Percentiles rank a stretch among this genome's conserved stretches.
Evolutionary conservation across 1,140 invertebrate species (phyloP).

Genomic region (Chelonus insularis): DNA sequence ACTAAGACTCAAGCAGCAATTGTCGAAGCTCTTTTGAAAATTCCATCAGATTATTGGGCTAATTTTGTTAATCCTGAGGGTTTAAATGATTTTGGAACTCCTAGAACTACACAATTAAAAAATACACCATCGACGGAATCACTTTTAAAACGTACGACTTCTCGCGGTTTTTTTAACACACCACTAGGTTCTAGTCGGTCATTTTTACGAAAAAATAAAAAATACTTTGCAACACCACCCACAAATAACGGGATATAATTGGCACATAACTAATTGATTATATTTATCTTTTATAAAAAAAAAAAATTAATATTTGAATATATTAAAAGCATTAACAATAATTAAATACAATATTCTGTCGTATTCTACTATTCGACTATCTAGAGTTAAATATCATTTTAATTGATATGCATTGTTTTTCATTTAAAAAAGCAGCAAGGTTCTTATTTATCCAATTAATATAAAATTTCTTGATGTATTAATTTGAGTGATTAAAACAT

Average conservation of each 20-base stretch:
- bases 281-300: not conserved
- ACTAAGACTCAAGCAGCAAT: constrained; percentile 67
- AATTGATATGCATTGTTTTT: no score
- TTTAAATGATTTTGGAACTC: constrained; percentile 41
- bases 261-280: no score
- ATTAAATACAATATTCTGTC: no score
- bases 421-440: no score
- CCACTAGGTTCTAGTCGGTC: constrained; percentile 52
- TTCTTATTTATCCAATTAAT: no score
- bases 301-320: not conserved
- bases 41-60: constrained; percentile 71
- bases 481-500: no score
- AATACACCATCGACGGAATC: constrained; percentile 64
- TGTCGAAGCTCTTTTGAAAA: constrained; percentile 68
- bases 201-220: constrained; percentile 53
- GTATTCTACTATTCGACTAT: no score
- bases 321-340: no score
- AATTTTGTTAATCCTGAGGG: constrained; percentile 61
- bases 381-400: no score
- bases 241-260: constrained; percentile 45
- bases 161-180: constrained; percentile 54
- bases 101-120: constrained; percentile 49
- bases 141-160: constrained; percentile 54
- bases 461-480: no score
- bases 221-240: constrained; percentile 56